Conservation (phyloP, 2,797 vertebrate species). For the Gastrophryne carolinensis region DNA sequence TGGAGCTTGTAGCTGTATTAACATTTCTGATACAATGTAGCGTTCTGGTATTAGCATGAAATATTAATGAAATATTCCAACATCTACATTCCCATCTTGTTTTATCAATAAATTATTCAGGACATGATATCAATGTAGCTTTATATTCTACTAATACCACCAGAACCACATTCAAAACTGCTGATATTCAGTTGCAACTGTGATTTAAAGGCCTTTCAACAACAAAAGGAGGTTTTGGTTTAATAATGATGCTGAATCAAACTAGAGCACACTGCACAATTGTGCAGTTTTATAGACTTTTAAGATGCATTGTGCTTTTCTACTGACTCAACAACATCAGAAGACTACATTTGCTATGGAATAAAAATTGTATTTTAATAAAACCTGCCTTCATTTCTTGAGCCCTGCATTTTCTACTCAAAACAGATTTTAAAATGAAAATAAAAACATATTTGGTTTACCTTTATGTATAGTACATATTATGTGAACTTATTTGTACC, state of each 20-base stretch:
- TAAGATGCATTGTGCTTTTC: not conserved
- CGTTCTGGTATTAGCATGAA: conserved; percentile 30
- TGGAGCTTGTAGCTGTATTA: not conserved
- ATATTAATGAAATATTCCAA: conserved; percentile 37
- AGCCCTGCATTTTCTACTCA: not conserved
- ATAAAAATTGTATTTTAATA: not conserved
- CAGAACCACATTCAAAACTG: conserved; percentile 6
- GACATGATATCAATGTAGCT: conserved; percentile 28
- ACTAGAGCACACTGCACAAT: conserved; percentile 9
- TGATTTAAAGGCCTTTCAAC: conserved; percentile 29
- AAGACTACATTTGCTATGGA: not conserved
- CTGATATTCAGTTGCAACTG: conserved; percentile 33
- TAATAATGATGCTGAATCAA: conserved; percentile 25
- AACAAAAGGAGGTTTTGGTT: conserved; percentile 23
- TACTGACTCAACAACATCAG: conserved; percentile 22
- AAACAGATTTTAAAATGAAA: too few species aligned
- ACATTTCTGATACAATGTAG: conserved; percentile 13
- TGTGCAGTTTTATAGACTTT: conserved; percentile 14
- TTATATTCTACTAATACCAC: conserved; percentile 29
- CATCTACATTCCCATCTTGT: conserved; percentile 32
- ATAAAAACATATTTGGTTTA: too few species aligned
- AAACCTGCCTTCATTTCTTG: not conserved
- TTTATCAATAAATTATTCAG: conserved; percentile 51
- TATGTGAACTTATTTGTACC: too few species aligned
- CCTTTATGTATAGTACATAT: not conserved